Evolutionary conservation across 2,113 vertebrate species (phyloP), one percentile per base, ranked within the genome.

Genomic region (Choloepus hoffmanni): DNA sequence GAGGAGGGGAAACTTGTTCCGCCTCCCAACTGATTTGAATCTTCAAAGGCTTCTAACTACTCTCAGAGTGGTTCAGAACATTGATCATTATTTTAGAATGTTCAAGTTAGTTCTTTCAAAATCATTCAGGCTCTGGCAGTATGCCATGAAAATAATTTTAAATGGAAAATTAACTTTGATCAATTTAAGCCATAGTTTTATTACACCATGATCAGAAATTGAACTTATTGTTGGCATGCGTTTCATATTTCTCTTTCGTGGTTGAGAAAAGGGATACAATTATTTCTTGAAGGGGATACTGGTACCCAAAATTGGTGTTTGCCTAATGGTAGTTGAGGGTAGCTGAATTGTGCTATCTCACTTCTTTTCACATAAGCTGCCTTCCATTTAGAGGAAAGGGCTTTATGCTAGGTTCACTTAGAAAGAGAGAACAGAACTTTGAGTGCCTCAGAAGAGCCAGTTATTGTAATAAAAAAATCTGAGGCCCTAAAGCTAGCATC

Each of bases 341-440:
- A 45, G 26, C 2, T 58, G 67, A 45, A n/a, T 12, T 70, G 2
- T 36, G 12, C 28, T 1, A 7, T 48, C 21, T 53, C 18, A 7
- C 36, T n/a, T 0, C 36, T n/a, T 0, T 30, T 58, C 12, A 0
- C 5, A 1, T 40, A 16, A 36, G 24, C 26, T 12, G 24, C 21
- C 50, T 65, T 50, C 18, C 74, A 33, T 92, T 89, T 45, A 78
- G 77, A 53, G 60, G 9, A 77, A 70, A 78, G 85, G 13, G 1
- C 26, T 36, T 76, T 28, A 45, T 0, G 23, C 8, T 4, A n/a
- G 33, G 14, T 55, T 36, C 3, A 21, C 28, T 78, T 40, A 84
- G 15, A 5, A 28, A 23, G 67, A 81, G 58, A 63, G 70, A 30
- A n/a, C 12, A 65, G 53, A 77, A 28, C 10, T 40, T 13, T 21